Conservation (phyloP, 2,888 invertebrate genomes). For the Adineta ricciae region DNA sequence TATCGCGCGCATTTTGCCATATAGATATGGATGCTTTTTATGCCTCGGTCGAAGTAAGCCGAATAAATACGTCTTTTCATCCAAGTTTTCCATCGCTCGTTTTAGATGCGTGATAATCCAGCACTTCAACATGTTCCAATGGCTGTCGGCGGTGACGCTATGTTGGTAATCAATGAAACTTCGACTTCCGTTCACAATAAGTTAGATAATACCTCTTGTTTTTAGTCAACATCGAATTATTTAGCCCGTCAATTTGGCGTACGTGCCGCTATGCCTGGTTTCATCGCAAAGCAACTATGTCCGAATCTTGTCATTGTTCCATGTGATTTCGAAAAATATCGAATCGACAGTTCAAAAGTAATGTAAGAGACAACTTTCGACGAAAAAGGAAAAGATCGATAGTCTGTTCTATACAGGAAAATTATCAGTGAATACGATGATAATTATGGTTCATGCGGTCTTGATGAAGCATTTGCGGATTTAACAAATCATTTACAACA, state of each 20-base stretch:
- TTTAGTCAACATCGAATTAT: constrained; percentile 58
- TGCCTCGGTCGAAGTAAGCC: constrained; percentile 54
- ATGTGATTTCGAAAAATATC: constrained; percentile 54
- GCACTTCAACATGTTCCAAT: constrained; percentile 53
- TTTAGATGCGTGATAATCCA: constrained; percentile 41
- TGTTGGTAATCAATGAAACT: constrained; percentile 51
- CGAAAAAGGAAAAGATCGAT: not conserved
- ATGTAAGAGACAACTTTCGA: constrained; percentile 14
- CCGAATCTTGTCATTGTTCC: constrained; percentile 55
- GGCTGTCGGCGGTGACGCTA: constrained; percentile 56
- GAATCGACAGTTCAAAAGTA: constrained; percentile 48
- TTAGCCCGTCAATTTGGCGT: constrained; percentile 56
- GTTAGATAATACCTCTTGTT: constrained; percentile 35
- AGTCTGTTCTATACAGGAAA: constrained; percentile 37
- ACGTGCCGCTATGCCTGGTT: constrained; percentile 59
- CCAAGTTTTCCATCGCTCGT: too few species aligned
- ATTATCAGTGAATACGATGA: constrained; percentile 55
- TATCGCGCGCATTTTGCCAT: constrained; percentile 53
- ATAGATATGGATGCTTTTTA: constrained; percentile 60
- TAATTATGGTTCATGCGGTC: constrained; percentile 51
- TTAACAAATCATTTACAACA: constrained; percentile 51
- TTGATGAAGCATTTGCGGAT: constrained; percentile 58
- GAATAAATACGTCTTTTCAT: constrained; percentile 42
- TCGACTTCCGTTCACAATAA: not conserved
- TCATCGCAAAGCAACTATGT: constrained; percentile 56